Base-by-base conservation (phyloP, 1,140 invertebrate genomes). In the Drosophila pachea region DNA sequence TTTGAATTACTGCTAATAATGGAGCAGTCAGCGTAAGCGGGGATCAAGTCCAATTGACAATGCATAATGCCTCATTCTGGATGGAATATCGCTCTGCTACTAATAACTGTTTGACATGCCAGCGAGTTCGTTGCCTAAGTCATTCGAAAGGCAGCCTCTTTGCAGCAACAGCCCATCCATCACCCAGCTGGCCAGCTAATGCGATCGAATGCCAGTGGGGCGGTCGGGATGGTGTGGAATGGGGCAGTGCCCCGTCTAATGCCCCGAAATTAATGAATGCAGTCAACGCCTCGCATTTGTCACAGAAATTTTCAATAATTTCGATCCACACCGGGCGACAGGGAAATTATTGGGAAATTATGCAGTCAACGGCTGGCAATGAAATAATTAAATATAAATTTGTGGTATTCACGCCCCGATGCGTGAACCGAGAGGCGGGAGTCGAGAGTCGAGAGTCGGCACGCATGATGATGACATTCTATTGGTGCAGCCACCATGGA, bases 331-430 rank as follows among this genome's bases (percentile, higher is more conserved):
- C 42, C 49, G 29, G 38, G 5, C 35, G 9, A 78, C 68, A 67
- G 64, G 78, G 66, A 79, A 83, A 81, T 86, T 86, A 86, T 86
- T 86, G 81, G 59, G 72, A 84, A 84, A 84, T 84, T 84, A 84
- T 86, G 61, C 81, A 79, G 70, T 32, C 68, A 55, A 42, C 55
- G 61, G 52, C 42, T 56, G 78, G 65, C 68, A 75, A 73, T 78
- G 73, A 60, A 78, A 86, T 73, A 83, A 83, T 83, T 83, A 83
- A 86, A 84, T 76, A 83, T 83, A 79, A 79, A 86, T 83, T 83
- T 84, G 81, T 84, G 76, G 70, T 81, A 84, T 84, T 84, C 81
- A 84, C 81, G 81, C 81, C 76, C 76, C 70, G 66, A 78, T 78
- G 76, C 74, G 76, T 78, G 76, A 72, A 22, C 3, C 22, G 22